phyloP scores from a whole-genome alignment of 2,888 invertebrate genomes.

The Metallyticus violacea region DNA sequence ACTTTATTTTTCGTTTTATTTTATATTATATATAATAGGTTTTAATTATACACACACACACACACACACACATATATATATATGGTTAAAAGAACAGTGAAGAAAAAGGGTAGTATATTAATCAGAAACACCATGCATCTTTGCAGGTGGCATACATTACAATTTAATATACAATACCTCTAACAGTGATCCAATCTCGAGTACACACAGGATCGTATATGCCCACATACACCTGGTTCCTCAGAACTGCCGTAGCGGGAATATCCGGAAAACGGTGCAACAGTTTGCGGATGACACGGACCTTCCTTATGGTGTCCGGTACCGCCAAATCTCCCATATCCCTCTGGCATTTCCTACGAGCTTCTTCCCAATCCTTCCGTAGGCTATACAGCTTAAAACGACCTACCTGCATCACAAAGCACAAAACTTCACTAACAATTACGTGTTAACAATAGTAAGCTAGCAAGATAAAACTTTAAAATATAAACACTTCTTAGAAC shows the following conservation, averaged over 20 bases:
- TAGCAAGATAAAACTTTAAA: too few species aligned
- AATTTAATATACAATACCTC: background rate
- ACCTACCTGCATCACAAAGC: background rate
- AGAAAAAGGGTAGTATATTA: too few species aligned
- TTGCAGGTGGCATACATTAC: too few species aligned
- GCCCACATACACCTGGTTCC: constrained; percentile 17
- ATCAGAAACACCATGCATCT: too few species aligned
- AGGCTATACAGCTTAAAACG: constrained; percentile 1
- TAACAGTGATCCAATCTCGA: background rate
- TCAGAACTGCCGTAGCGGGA: background rate
- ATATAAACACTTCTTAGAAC: too few species aligned
- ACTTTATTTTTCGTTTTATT: too few species aligned
- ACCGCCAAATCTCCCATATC: background rate
- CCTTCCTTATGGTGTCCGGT: background rate
- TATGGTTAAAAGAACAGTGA: too few species aligned
- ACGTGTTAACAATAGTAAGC: too few species aligned
- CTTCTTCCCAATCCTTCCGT: background rate
- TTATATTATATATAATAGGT: too few species aligned
- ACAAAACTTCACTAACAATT: too few species aligned
- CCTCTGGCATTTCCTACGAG: background rate
- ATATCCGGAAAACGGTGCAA: constrained; percentile 7
- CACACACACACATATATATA: too few species aligned
- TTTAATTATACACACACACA: too few species aligned
- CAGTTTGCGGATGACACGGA: background rate
- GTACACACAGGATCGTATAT: background rate